Percentiles rank a stretch among this genome's conserved stretches.
These are phyloP conservation scores for Etheostoma cragini DNA, from an alignment of 2,113 vertebrate species.

Conservation along the genomic window DNA sequence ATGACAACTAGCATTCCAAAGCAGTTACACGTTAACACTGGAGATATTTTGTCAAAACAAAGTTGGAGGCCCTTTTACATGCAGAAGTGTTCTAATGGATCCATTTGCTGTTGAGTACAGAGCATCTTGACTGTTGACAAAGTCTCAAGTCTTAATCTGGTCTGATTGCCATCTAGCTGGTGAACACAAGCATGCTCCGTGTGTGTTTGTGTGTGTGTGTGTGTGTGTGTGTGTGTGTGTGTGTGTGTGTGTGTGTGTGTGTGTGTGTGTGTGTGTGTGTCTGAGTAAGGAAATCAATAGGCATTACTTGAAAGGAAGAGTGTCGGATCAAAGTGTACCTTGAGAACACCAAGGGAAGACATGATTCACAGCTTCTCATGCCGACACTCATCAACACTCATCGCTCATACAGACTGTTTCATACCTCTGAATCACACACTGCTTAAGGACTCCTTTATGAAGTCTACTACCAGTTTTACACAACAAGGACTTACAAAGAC, in stretches of 20 bases:
- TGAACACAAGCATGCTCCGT: slow-evolving; percentile 10
- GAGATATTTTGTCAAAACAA: background rate
- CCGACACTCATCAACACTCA: slow-evolving; percentile 39
- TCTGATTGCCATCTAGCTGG: slow-evolving; percentile 22
- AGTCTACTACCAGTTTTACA: background rate
- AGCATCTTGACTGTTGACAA: slow-evolving; percentile 4
- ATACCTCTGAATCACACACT: slow-evolving; percentile 25
- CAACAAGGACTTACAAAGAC: background rate
- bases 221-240: slow-evolving; percentile 16
- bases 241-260: slow-evolving; percentile 21
- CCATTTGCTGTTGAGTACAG: background rate
- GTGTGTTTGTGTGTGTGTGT: slow-evolving; percentile 20
- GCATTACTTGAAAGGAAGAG: slow-evolving; percentile 53
- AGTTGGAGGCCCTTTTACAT: no score
- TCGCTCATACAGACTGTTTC: slow-evolving; percentile 5
- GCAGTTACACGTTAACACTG: background rate
- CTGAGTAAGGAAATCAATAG: slow-evolving; percentile 58
- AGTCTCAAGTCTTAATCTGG: slow-evolving; percentile 31
- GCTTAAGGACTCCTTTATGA: background rate
- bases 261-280: slow-evolving; percentile 16
- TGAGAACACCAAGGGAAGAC: slow-evolving; percentile 40
- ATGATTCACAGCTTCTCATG: slow-evolving; percentile 53
- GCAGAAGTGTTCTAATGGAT: background rate
- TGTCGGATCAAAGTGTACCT: slow-evolving; percentile 24
- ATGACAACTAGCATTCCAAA: background rate